Evolutionary conservation across 1,140 invertebrate genomes (phyloP).

Genomic region (Leptopilina clavipes): DNA sequence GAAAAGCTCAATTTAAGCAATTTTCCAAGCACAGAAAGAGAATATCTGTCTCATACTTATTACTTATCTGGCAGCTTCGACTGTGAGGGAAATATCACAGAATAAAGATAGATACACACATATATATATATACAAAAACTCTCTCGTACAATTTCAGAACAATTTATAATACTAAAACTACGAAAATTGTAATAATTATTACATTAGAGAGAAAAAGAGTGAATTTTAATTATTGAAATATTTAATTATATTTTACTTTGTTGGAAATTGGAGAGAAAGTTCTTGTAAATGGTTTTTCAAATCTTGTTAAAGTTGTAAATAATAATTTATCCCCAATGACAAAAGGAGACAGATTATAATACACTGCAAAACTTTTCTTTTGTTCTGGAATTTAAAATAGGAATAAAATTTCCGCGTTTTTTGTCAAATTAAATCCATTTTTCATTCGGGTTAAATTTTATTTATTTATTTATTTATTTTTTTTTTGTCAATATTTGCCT

Average conservation of each 20-base stretch:
- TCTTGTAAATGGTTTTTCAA: no score
- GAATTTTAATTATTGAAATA: no score
- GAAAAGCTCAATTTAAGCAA: conserved; percentile 59
- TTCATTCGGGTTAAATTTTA: no score
- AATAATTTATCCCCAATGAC: not conserved
- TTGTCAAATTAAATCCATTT: not conserved
- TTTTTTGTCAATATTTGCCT: no score
- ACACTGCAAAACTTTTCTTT: conserved; percentile 8
- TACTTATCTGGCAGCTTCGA: conserved; percentile 10
- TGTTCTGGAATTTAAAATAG: not conserved
- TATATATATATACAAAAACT: no score
- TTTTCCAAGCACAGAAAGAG: conserved; percentile 47
- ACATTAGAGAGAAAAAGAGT: not conserved
- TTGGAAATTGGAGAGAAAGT: not conserved
- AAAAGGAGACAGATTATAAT: no score
- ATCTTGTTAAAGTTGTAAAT: not conserved
- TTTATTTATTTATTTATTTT: no score
- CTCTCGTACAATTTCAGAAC: not conserved
- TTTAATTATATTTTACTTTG: not conserved
- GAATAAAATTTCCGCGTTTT: not conserved
- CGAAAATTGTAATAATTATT: not conserved
- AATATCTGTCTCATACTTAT: conserved; percentile 36
- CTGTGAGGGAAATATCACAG: not conserved
- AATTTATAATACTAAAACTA: not conserved
- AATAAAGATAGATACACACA: not conserved